These are phyloP conservation scores for Harpagifer antarcticus DNA, from an alignment of 2,797 vertebrate genomes.

Conservation along the genomic window DNA sequence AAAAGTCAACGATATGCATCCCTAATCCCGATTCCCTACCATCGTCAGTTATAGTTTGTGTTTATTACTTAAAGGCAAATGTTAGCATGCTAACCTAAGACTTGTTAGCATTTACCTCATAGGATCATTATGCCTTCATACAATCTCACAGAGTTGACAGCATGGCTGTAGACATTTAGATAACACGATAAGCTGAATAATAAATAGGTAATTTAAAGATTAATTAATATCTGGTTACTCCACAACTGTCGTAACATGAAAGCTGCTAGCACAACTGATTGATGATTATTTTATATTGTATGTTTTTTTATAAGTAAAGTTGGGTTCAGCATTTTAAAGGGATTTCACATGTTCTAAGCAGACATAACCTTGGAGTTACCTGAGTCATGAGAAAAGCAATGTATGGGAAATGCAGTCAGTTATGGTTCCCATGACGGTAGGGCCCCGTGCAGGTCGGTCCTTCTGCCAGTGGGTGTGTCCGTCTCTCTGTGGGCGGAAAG, in stretches of 20 bases:
- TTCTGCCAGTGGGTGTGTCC: slow-evolving; percentile 68
- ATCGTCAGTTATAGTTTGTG: not conserved
- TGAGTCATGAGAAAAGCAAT: slow-evolving; percentile 14
- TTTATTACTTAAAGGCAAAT: not conserved
- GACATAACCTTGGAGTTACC: slow-evolving; percentile 1
- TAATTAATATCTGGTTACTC: not conserved
- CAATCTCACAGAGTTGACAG: not conserved
- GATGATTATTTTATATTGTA: not conserved
- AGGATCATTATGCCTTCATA: not conserved
- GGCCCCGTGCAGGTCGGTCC: slow-evolving; percentile 46
- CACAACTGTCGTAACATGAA: not conserved
- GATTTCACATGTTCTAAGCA: not conserved
- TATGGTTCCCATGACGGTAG: slow-evolving; percentile 65
- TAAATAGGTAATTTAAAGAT: not conserved
- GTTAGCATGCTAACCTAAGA: slow-evolving; percentile 1
- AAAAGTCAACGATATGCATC: no score
- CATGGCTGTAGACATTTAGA: not conserved
- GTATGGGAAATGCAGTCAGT: slow-evolving; percentile 41
- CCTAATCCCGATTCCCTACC: no score
- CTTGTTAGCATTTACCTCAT: not conserved
- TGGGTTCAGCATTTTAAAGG: not conserved
- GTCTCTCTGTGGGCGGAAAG: slow-evolving; percentile 59
- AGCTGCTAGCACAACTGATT: not conserved
- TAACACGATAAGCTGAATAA: not conserved
- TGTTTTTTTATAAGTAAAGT: not conserved